Base-by-base conservation (phyloP, 1,140 invertebrate genomes). In the Aphelinus certus region DNA sequence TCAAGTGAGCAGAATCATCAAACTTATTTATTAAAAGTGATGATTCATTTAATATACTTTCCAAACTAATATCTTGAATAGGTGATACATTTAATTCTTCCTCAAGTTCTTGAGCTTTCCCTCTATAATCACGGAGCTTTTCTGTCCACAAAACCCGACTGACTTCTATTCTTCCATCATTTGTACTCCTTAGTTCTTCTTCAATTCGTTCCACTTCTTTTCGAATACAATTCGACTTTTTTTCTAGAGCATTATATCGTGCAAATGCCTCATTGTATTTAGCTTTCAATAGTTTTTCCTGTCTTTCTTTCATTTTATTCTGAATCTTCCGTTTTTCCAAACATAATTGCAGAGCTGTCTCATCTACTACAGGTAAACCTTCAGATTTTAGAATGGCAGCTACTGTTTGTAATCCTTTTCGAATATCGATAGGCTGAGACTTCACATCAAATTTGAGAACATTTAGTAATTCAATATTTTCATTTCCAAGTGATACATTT, bases 51-150 rank as follows among this genome's bases (percentile, higher is more conserved):
- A 83, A 65, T 64, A 84, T 82, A 49, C 77, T 70, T 6, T 82
- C 60, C 0, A 81, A 74, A 57, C 79, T 75, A 67, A 80, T 63
- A 55, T 85, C 80, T 7, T 77, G 47, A n/a, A 81, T 42, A n/a
- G 83, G 64, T 76, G 85, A 79, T n/a, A 75, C 57, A 42, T 71
- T 67, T 10, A 86, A 68, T 7, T 81, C 78, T 4, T 68, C 7
- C 6, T 83, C 78, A 26, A 86, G 62, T 58, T 81, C 79, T 26
- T 83, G 51, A 9, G 79, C 63, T 26, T 80, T 74, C 26, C 80
- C 75, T 58, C 80, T 68, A 71, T 87, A 88, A 10, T 87, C 81
- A 3, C 74, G 74, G 42, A 87, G 65, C 62, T 80, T 87, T 7
- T 73, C 77, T 42, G 77, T 64, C 49, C 83, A 78, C 2, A 81